Evolutionary conservation across 1,140 invertebrate genomes (phyloP).

Genomic region (Bradynema listronoti): DNA sequence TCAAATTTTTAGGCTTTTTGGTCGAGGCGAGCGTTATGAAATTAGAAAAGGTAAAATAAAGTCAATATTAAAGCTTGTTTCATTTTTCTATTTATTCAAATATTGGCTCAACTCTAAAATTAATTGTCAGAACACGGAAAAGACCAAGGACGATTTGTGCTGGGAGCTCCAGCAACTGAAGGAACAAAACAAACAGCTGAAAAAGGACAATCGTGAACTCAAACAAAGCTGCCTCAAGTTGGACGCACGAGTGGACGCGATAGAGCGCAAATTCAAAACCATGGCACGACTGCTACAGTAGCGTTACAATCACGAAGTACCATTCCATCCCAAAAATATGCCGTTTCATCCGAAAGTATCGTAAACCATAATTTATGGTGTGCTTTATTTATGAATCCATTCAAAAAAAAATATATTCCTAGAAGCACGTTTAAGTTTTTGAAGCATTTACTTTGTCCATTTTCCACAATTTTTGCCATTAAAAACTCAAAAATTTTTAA

Average conservation of each 20-base stretch:
- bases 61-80: background rate
- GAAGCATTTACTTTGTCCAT: background rate
- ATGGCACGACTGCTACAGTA: constrained; percentile 52
- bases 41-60: background rate
- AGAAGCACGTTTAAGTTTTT: background rate
- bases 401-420: background rate
- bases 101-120: background rate
- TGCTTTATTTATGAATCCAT: constrained; percentile 7
- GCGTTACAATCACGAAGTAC: too few relatives aligned
- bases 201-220: constrained; percentile 53
- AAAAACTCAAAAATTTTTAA: background rate
- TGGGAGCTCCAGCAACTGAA: constrained; percentile 57
- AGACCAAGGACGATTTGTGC: constrained; percentile 46
- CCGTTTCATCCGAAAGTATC: too few relatives aligned
- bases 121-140: constrained; percentile 12
- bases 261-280: constrained; percentile 56
- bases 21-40: background rate
- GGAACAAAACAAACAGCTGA: constrained; percentile 45
- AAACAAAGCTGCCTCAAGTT: constrained; percentile 45
- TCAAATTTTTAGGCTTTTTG: too few relatives aligned
- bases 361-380: too few relatives aligned
- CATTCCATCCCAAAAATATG: too few relatives aligned
- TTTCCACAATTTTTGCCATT: background rate
- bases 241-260: constrained; percentile 44
- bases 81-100: background rate